These are phyloP conservation scores for Paramisgurnus dabryanus DNA, from an alignment of 2,113 vertebrate genomes.

Conservation along the genomic window DNA sequence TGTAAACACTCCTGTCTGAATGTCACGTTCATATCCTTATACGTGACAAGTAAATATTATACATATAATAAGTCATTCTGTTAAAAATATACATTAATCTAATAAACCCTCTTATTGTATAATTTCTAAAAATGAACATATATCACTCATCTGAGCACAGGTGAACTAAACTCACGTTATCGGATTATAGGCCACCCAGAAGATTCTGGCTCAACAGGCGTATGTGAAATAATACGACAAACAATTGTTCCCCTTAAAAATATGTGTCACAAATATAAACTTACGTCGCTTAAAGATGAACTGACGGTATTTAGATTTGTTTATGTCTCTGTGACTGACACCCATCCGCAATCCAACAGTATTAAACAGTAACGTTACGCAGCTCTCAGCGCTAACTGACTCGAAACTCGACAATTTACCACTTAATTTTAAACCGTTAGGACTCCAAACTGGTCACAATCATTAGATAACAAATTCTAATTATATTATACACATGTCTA, in stretches of 20 bases:
- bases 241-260: not conserved
- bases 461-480: not conserved
- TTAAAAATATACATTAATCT: no score
- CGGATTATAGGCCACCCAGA: conserved; percentile 15
- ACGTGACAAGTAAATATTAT: no score
- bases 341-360: not conserved
- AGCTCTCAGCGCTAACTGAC: not conserved
- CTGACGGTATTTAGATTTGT: not conserved
- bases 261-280: not conserved
- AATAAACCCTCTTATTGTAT: not conserved
- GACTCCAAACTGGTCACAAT: not conserved
- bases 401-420: conserved; percentile 8
- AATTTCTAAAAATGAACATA: not conserved
- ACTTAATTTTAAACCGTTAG: not conserved
- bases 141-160: not conserved
- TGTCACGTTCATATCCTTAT: no score
- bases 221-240: not conserved
- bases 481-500: not conserved
- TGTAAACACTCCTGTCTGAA: not conserved
- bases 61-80: no score
- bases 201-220: conserved; percentile 23
- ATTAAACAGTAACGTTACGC: not conserved
- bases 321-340: not conserved
- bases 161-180: conserved; percentile 29
- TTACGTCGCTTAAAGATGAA: not conserved